Percentiles rank a stretch among this genome's conserved stretches.
Evolutionary conservation across 2,888 invertebrate genomes (phyloP).

Genomic region (Hydroisotoma schaefferi): DNA sequence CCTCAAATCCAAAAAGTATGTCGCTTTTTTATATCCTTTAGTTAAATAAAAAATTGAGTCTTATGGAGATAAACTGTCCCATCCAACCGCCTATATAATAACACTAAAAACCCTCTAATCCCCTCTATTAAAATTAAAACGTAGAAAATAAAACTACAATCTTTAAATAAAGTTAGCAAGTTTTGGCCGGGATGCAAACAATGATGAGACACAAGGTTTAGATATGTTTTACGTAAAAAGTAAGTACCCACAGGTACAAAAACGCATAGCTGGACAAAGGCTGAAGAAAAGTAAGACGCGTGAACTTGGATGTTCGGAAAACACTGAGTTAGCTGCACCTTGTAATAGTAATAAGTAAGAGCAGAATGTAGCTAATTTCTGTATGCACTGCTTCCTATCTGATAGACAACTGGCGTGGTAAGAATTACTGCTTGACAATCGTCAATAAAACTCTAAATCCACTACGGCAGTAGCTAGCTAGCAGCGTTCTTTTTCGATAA

Average conservation of each 20-base stretch:
- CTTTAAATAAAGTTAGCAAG: too few species aligned
- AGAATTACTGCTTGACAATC: conserved; percentile 6
- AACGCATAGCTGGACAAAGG: not conserved
- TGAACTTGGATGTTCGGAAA: not conserved
- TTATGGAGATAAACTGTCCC: not conserved
- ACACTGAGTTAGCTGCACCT: not conserved
- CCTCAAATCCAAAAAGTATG: not conserved
- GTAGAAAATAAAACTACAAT: too few species aligned
- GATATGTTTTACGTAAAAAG: too few species aligned
- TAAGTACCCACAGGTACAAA: too few species aligned
- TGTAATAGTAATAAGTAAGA: not conserved
- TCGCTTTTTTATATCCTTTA: not conserved
- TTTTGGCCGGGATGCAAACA: too few species aligned
- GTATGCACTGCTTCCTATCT: conserved; percentile 4
- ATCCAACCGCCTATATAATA: not conserved
- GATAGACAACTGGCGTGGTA: not conserved
- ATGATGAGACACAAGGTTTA: too few species aligned
- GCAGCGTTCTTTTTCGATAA: too few species aligned
- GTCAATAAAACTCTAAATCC: too few species aligned
- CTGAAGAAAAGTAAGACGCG: not conserved
- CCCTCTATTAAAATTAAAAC: not conserved
- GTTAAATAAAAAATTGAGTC: not conserved
- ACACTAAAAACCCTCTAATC: not conserved
- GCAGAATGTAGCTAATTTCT: not conserved
- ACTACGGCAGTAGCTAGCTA: too few species aligned